Evolutionary conservation across 1,140 invertebrate species (phyloP).

Genomic region (Oscheius sp.): DNA sequence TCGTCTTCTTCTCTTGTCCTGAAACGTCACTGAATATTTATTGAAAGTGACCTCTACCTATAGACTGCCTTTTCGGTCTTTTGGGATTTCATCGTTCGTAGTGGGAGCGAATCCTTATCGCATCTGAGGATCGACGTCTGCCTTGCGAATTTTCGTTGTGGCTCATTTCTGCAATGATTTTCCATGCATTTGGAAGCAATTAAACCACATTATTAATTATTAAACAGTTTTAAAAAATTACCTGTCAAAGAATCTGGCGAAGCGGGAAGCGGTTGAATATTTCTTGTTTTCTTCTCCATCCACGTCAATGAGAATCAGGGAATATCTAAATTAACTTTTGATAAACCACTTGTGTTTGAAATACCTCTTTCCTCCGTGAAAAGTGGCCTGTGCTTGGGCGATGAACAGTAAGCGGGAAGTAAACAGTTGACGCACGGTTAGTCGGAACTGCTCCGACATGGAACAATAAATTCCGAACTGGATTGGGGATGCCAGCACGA

Average conservation of each 20-base stretch:
- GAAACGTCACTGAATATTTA: too few relatives aligned
- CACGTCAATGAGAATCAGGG: slow-evolving; percentile 53
- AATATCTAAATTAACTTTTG: slow-evolving; percentile 38
- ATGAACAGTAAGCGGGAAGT: slow-evolving; percentile 52
- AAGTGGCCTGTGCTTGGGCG: slow-evolving; percentile 55
- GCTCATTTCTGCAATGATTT: too few relatives aligned
- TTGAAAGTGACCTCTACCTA: too few relatives aligned
- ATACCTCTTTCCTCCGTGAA: slow-evolving; percentile 55
- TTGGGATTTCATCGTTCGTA: too few relatives aligned
- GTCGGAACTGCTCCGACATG: slow-evolving; percentile 70
- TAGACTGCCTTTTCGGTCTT: too few relatives aligned
- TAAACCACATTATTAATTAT: too few relatives aligned
- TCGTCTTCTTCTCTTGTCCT: too few relatives aligned
- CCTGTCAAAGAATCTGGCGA: neutral
- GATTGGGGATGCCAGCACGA: slow-evolving; percentile 83
- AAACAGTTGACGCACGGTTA: slow-evolving; percentile 54
- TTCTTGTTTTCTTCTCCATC: slow-evolving; percentile 37
- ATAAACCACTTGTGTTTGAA: neutral
- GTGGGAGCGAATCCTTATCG: too few relatives aligned
- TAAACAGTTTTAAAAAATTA: too few relatives aligned
- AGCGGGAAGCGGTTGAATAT: neutral
- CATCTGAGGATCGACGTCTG: too few relatives aligned
- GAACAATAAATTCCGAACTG: slow-evolving; percentile 93
- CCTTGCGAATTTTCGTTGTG: too few relatives aligned
- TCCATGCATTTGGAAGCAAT: too few relatives aligned